A percentile compares a stretch with the other conserved stretches of the same genome.
Evolutionary conservation across 2,113 vertebrate species (phyloP).

Genomic region (Nothocercus julius): DNA sequence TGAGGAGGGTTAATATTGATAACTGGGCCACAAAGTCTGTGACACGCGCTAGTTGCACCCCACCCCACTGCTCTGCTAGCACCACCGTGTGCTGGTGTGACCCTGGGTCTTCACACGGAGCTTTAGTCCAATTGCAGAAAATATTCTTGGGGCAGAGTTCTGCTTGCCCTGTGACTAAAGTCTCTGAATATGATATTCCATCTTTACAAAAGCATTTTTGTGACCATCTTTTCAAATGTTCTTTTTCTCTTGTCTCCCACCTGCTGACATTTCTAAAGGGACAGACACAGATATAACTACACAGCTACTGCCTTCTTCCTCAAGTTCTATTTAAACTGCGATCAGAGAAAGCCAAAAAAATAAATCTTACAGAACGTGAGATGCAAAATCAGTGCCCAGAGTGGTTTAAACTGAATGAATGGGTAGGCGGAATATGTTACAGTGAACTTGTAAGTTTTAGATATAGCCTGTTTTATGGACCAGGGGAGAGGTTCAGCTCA

Average conservation of each 20-base stretch:
- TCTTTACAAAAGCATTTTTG: background rate
- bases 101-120: background rate
- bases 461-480: background rate
- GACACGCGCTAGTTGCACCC: background rate
- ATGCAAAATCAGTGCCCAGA: background rate
- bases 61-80: background rate
- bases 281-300: background rate
- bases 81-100: background rate
- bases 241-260: background rate
- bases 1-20: background rate
- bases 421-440: background rate
- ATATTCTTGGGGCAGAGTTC: background rate
- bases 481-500: background rate
- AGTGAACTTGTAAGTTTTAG: background rate
- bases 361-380: background rate
- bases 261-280: background rate
- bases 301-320: background rate
- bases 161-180: background rate
- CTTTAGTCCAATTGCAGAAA: background rate
- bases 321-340: background rate
- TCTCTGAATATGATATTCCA: background rate
- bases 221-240: background rate
- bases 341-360: background rate
- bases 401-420: background rate
- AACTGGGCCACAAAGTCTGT: background rate